A percentile compares a stretch with the other conserved stretches of the same genome.
These are phyloP conservation scores for Actinernus sp. DNA, from an alignment of 92 coral and sea anemone species.

Conservation along the genomic window DNA sequence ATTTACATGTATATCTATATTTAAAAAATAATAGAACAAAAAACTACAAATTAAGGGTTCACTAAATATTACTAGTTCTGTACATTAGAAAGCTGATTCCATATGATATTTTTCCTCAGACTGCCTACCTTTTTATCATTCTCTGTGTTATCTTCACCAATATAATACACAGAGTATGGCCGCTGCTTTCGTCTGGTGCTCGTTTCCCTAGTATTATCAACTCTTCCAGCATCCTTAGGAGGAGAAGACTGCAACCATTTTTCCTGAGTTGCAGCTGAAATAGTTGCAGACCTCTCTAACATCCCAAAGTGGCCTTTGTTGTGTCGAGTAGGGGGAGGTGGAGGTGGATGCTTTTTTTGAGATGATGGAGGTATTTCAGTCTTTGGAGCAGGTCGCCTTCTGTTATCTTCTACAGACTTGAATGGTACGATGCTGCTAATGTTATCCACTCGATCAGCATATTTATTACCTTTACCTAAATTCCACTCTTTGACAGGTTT, in stretches of 20 bases:
- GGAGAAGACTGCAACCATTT: constrained; percentile 3
- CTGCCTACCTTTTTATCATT: constrained; percentile 2
- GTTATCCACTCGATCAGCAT: no score
- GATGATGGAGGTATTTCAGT: neutral
- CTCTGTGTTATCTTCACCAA: constrained; percentile 10
- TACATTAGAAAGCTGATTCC: neutral
- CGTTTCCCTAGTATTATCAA: neutral
- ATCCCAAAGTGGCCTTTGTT: constrained; percentile 7
- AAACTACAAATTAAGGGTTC: no score
- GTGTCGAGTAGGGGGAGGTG: constrained; percentile 36
- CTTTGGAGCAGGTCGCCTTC: neutral
- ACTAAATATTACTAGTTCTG: no score
- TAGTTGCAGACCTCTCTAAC: constrained; percentile 26
- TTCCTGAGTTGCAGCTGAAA: constrained; percentile 6
- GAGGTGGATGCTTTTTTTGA: constrained; percentile 38
- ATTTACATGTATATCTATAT: no score
- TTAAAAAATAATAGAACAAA: no score
- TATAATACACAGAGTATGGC: constrained; percentile 27
- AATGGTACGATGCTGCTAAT: no score
- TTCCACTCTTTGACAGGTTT: no score
- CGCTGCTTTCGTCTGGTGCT: neutral
- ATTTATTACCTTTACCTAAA: no score
- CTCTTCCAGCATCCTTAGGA: neutral
- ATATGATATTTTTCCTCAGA: neutral
- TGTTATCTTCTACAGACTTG: neutral